Conservation (phyloP, 2,797 vertebrate genomes). For the Hypotaenidia okinawae region DNA sequence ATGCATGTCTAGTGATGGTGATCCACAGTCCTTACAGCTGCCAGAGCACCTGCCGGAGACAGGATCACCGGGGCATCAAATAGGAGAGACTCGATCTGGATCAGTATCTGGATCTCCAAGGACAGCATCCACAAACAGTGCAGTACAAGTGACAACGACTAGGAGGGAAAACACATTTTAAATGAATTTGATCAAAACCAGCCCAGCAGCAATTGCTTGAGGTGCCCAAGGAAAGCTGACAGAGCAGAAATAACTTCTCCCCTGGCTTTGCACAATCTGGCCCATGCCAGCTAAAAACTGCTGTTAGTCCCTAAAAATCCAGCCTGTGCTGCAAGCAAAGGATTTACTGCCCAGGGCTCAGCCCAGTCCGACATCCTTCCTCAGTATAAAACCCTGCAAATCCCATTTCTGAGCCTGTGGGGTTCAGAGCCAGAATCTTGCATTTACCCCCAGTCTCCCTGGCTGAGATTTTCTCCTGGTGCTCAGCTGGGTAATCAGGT, state of each 20-base stretch:
- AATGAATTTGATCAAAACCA: not conserved
- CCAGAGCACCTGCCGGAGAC: not conserved
- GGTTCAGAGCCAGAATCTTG: not conserved
- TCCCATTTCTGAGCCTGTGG: not conserved
- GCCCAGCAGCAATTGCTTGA: not conserved
- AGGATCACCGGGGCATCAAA: not conserved
- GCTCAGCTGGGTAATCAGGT: not conserved
- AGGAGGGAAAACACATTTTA: not conserved
- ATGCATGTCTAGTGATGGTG: not conserved
- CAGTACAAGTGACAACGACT: not conserved
- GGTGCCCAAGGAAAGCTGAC: slow-evolving; percentile 20
- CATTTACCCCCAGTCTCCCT: not conserved
- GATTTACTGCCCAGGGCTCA: not conserved
- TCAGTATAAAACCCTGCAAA: not conserved
- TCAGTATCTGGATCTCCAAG: not conserved
- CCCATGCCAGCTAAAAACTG: not conserved
- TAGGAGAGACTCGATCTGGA: not conserved
- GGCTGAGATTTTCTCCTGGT: not conserved
- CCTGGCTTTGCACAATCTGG: not conserved
- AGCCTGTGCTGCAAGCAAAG: not conserved
- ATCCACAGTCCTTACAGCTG: not conserved
- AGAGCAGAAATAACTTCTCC: slow-evolving; percentile 2
- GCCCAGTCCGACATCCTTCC: not conserved
- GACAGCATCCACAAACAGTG: not conserved
- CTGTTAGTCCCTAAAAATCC: not conserved